Evolutionary conservation across 1,140 invertebrate genomes (phyloP), one percentile per base, ranked within the genome.

Genomic region (Apolygus lucorum): DNA sequence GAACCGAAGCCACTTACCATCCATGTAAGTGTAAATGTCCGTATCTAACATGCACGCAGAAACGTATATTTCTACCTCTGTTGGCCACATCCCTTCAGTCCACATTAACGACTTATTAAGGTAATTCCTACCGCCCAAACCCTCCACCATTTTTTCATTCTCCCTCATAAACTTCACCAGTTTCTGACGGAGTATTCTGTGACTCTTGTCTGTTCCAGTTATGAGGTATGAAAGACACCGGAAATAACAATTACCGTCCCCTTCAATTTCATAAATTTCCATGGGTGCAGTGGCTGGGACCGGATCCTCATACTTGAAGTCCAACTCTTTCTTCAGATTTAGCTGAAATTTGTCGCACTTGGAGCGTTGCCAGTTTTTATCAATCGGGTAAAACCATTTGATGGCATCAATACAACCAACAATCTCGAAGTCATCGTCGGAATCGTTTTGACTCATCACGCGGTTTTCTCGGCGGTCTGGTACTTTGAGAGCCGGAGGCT

Each of bases 1-100:
- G 54, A 59, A 59, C 22, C 54, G 54, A 8, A 59, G 22, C 54
- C 54, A 59, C 22, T 59, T 59, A 11, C 22, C 54, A 21, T 59
- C 54, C 54, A 59, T 59, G 54, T 59, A 59, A 59, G 54, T 59
- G 54, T 59, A 59, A 59, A 59, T 59, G 22, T 59, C 54, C 11
- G 54, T 59, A 22, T 59, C 54, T 21, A 59, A 59, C 54, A 59
- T 59, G 54, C 54, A 59, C 11, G 54, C 54, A 24, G 54, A 59
- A 11, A 24, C 54, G 54, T 59, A 59, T 14, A 59, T 59, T 59
- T 59, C 54, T 4, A 59, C 54, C 22, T 59, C 54, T 11, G 54
- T 59, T 21, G 54, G 54, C 54, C 54, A 59, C 54, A 59, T 59
- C 8, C 54, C 54, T 11, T 59, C 54, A 17, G 54, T 59, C 54